Percentiles rank a stretch among this genome's conserved stretches.
Evolutionary conservation across 2,113 vertebrate species (phyloP).

Genomic region (Ageneiosus marmoratus): DNA sequence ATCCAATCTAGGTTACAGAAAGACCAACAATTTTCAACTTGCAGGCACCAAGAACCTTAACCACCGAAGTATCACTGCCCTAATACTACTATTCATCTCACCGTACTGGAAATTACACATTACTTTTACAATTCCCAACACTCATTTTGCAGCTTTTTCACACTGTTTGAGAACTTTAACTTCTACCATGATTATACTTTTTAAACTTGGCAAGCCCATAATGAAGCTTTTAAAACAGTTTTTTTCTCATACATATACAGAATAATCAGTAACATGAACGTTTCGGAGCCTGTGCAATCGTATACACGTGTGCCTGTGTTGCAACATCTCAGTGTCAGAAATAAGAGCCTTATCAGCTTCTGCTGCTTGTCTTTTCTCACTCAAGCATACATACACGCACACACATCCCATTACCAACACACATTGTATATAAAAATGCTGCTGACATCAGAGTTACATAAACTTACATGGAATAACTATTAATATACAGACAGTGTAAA

Average conservation of each 20-base stretch:
- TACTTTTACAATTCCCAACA: background rate
- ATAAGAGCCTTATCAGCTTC: conserved; percentile 22
- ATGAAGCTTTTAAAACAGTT: background rate
- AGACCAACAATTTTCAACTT: background rate
- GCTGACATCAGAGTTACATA: background rate
- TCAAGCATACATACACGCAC: conserved; percentile 25
- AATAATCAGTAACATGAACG: background rate
- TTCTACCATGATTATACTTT: background rate
- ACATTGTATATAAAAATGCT: background rate
- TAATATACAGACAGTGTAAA: background rate
- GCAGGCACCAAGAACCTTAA: background rate
- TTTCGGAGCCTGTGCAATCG: background rate
- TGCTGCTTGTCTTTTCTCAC: conserved; percentile 26
- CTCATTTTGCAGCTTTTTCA: background rate
- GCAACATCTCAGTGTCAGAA: conserved; percentile 27
- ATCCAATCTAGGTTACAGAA: background rate
- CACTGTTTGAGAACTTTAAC: background rate
- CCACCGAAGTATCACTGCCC: background rate
- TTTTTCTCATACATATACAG: background rate
- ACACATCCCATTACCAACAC: conserved; percentile 2
- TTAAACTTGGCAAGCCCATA: background rate
- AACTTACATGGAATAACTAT: background rate
- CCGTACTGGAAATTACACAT: background rate
- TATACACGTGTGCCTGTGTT: background rate
- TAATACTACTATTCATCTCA: too few species aligned